Evolutionary conservation across 2,888 invertebrate species (phyloP), one percentile per base, ranked within the genome.

Genomic region (Pollenia amentaria): DNA sequence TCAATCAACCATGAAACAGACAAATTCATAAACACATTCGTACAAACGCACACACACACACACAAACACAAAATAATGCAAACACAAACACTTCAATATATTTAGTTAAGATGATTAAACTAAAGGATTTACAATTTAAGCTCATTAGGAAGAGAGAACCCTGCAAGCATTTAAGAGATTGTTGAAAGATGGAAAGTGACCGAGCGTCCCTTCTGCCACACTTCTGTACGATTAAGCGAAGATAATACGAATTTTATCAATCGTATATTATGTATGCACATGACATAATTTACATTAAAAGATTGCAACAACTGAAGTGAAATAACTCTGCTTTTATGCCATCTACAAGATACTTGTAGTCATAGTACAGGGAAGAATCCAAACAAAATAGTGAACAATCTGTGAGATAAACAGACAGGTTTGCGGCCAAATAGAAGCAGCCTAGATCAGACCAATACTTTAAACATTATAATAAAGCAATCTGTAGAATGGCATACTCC

Each of bases 51-150:
- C 2, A 21, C 11, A 46, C 6, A 51, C n/a, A 70, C 51, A 62
- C 48, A 62, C 51, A 69, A 38, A 69, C 12, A 51, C 75, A 44
- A n/a, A n/a, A n/a, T 29, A 29, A 29, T 29, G 16, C 11, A 53
- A 4, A n/a, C n/a, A 60, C 42, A 40, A 16, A 46, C 14, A 53
- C 44, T 44, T 72, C 4, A 16, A n/a, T 79, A 44, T 60, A 67
- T 55, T 72, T 1, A 29, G 4, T 29, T 78, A 57, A 67, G 65
- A 70, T 73, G 80, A 72, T 67, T 81, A 83, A 84, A 60, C 16
- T 64, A 16, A 78, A 81, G 51, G 77, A 82, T 64, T 88, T 77
- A 67, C 80, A 14, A 46, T 38, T 77, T 77, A 77, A 77, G 42
- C 55, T 53, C 65, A 65, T 77, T 65, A 65, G 16, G 3, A 64